These are phyloP conservation scores for Odontamblyopus rebecca DNA, from an alignment of 2,797 vertebrate genomes.

Conservation along the genomic window DNA sequence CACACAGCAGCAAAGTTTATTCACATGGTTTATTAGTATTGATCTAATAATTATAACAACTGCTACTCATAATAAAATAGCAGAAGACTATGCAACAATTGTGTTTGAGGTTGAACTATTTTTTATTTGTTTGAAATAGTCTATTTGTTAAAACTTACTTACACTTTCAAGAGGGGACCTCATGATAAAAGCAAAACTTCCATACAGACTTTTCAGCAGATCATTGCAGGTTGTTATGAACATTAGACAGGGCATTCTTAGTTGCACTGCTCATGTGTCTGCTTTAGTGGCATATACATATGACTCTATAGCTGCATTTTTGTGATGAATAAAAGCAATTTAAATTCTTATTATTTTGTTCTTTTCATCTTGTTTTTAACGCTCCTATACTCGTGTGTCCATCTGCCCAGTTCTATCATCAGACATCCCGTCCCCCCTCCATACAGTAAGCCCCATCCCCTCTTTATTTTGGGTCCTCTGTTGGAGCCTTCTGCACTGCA, in stretches of 20 bases:
- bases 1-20: neutral
- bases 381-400: neutral
- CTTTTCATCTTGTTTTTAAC: neutral
- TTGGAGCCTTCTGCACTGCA: constrained; percentile 42
- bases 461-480: neutral
- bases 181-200: no score
- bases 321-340: no score
- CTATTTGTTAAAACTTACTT: neutral
- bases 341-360: no score
- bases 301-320: no score
- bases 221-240: neutral
- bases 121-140: neutral
- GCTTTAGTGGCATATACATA: no score
- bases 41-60: no score
- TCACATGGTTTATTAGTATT: neutral
- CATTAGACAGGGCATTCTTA: neutral
- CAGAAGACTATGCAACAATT: neutral
- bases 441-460: constrained; percentile 5
- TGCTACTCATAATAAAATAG: no score
- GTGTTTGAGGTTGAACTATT: neutral
- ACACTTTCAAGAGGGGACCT: neutral
- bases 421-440: neutral
- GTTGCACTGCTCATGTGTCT: no score
- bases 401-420: constrained; percentile 1
- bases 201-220: no score